Percentiles rank a stretch among this genome's conserved stretches.
These are phyloP conservation scores for Sialis lutaria DNA, from an alignment of 2,888 invertebrate species.

Conservation along the genomic window DNA sequence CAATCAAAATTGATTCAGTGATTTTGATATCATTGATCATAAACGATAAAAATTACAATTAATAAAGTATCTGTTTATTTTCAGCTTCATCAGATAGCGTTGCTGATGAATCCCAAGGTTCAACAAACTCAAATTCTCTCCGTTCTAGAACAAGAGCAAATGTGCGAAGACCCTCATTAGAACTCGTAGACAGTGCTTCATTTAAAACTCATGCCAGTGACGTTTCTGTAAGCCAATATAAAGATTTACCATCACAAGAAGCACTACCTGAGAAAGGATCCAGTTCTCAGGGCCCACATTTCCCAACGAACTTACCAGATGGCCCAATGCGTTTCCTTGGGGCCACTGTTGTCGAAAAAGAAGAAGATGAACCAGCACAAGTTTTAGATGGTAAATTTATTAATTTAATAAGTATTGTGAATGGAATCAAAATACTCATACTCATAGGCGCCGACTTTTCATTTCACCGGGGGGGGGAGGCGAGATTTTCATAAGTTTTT, in stretches of 20 bases:
- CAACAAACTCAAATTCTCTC: not conserved
- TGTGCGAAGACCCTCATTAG: slow-evolving; percentile 57
- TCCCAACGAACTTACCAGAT: slow-evolving; percentile 32
- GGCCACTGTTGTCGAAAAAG: slow-evolving; percentile 23
- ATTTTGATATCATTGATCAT: no score
- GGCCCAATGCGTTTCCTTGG: slow-evolving; percentile 38
- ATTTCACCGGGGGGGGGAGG: no score
- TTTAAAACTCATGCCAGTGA: slow-evolving; percentile 57
- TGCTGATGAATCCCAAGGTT: slow-evolving; percentile 23
- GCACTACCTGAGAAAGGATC: slow-evolving; percentile 22
- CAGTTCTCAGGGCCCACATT: slow-evolving; percentile 29
- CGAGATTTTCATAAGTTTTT: no score
- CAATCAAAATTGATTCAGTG: no score
- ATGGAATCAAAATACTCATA: no score
- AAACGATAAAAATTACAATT: no score
- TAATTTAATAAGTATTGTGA: no score
- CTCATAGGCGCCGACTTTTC: no score
- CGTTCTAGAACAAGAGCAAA: slow-evolving; percentile 34
- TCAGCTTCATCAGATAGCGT: slow-evolving; percentile 17
- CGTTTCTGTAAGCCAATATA: slow-evolving; percentile 31
- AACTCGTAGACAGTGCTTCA: slow-evolving; percentile 64
- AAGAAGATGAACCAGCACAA: not conserved
- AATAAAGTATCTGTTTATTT: not conserved
- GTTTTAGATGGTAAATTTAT: not conserved
- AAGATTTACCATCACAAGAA: slow-evolving; percentile 30